Evolutionary conservation across 2,113 vertebrate genomes (phyloP).

Genomic region (Burhinus bistriatus): DNA sequence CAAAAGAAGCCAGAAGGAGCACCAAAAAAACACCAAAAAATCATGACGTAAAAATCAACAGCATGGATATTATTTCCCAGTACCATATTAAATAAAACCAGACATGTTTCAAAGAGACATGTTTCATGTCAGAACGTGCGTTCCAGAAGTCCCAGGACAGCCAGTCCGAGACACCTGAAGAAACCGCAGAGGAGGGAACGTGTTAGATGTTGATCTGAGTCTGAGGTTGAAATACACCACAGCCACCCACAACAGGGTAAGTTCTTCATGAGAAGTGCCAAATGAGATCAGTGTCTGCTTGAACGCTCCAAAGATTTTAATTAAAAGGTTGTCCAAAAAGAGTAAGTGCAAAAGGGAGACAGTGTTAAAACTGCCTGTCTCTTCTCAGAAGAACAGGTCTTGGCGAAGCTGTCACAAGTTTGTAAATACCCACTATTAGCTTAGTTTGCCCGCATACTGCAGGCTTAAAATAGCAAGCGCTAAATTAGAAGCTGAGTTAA

Average conservation of each 20-base stretch:
- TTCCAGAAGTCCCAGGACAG: neutral
- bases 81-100: neutral
- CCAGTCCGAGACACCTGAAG: neutral
- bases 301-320: neutral
- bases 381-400: neutral
- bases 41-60: neutral
- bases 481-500: conserved; percentile 36
- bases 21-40: neutral
- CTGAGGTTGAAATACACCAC: neutral
- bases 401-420: neutral
- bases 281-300: neutral
- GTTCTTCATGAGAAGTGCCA: neutral
- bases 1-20: neutral
- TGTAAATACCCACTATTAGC: neutral
- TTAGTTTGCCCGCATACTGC: neutral
- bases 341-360: neutral
- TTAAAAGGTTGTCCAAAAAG: neutral
- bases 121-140: neutral
- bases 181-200: neutral
- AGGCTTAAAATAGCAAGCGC: conserved; percentile 3
- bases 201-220: neutral
- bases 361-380: neutral
- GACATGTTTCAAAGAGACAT: neutral
- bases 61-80: neutral
- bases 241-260: neutral